Evolutionary conservation across 1,140 invertebrate species (phyloP).

Genomic region (Pseudomyrmex concolor): DNA sequence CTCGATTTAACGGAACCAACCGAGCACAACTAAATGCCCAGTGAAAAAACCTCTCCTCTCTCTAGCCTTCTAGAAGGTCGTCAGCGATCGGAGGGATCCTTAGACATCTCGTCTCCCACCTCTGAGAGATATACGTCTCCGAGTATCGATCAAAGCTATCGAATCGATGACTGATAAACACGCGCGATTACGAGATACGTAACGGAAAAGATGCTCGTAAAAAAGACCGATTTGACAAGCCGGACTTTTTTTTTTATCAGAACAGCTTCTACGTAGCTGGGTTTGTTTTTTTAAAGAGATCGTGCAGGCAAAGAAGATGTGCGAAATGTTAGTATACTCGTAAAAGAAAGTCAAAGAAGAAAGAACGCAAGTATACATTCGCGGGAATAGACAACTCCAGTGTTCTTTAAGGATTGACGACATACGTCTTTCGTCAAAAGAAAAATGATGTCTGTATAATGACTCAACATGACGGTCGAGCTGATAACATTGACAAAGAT

Average conservation of each 20-base stretch:
- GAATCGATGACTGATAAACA: conserved; percentile 45
- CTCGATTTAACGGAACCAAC: conserved; percentile 4
- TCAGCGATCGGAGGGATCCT: background rate
- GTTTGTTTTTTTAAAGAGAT: conserved; percentile 1
- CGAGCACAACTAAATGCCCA: background rate
- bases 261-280: background rate
- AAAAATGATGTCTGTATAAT: conserved; percentile 13
- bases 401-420: conserved; percentile 6
- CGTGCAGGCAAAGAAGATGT: background rate
- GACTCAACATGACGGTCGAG: background rate
- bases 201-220: conserved; percentile 24
- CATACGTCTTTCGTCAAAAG: background rate
- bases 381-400: background rate
- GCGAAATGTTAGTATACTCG: background rate
- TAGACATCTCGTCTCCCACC: background rate
- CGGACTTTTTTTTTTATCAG: background rate
- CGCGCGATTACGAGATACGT: conserved; percentile 21
- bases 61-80: background rate
- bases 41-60: background rate
- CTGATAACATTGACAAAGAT: conserved; percentile 19
- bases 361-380: conserved; percentile 1
- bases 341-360: conserved; percentile 26
- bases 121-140: background rate
- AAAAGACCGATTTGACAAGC: conserved; percentile 2
- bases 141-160: conserved; percentile 12